These are phyloP conservation scores for Aulostomus chinensis DNA, from an alignment of 2,797 vertebrate genomes.

Conservation along the genomic window DNA sequence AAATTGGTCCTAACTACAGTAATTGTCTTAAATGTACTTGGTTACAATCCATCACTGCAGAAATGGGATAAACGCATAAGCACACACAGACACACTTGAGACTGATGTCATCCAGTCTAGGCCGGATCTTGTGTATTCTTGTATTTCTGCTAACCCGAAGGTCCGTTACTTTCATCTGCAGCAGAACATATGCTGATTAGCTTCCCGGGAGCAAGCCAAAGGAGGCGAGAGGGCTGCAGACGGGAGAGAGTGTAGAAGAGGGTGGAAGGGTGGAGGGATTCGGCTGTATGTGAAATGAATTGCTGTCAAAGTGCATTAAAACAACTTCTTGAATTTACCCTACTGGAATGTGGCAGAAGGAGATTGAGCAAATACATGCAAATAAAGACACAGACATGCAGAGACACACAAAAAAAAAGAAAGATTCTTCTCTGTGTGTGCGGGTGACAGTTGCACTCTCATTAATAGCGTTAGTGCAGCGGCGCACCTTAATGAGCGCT, in stretches of 20 bases:
- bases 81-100: conserved; percentile 1
- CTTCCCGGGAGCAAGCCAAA: conserved; percentile 38
- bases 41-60: no score
- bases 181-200: conserved; percentile 61
- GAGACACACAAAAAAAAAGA: conserved; percentile 6
- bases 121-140: conserved; percentile 22
- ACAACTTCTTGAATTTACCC: conserved; percentile 40
- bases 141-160: conserved; percentile 27
- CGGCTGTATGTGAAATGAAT: conserved; percentile 73
- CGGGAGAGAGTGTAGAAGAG: conserved; percentile 16
- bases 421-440: no score
- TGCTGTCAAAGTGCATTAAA: conserved; percentile 72
- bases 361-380: conserved; percentile 32
- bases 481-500: conserved; percentile 48
- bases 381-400: conserved; percentile 10
- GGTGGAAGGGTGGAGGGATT: conserved; percentile 16
- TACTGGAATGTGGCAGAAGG: conserved; percentile 13
- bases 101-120: conserved; percentile 18
- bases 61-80: not conserved
- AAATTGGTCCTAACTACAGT: no score
- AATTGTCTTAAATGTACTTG: no score
- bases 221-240: conserved; percentile 34
- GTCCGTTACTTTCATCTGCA: conserved; percentile 52
- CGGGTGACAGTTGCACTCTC: conserved; percentile 32
- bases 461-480: conserved; percentile 50